Evolutionary conservation across 2,888 invertebrate genomes (phyloP), one percentile per base, ranked within the genome.

Genomic region (Sinhomidia bicolor): DNA sequence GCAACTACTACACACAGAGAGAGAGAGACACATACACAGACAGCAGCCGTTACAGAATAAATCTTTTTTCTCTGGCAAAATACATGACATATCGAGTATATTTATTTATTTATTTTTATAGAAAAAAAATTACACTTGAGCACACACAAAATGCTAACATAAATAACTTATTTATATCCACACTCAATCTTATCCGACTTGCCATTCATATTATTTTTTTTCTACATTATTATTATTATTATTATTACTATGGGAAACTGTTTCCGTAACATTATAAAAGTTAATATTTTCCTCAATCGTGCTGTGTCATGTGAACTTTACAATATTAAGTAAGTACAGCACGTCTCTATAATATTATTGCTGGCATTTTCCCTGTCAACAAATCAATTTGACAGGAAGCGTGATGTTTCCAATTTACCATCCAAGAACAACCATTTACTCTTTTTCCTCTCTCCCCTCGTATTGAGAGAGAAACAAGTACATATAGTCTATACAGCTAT

Each of bases 381-480:
- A 88, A 88, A 88, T 88, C 88, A 88, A 83, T 88, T 76, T 83
- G 83, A 79, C 88, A 83, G 78, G 47, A 88, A 83, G 83, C 88
- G 88, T 88, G 88, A 88, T 88, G 88, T 88, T 88, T 83, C 83
- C 88, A 88, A 88, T 88, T 88, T 88, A 88, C 54, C 20, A 60
- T 51, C 41, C 44, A 62, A 44, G 41, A 87, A 76, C 74, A 87
- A 65, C 79, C 78, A 88, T 74, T 82, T 82, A 71, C 71, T 44
- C 47, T 44, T 23, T 47, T 47, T 6, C 62, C 1, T 32, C 32
- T 32, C 12, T 17, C 6, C 32, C 14, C n/a, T n/a, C n/a, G n/a
- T n/a, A n/a, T n/a, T n/a, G n/a, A 47, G 10, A 12, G 47, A 41
- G 17, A 32, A 65, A 29, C 32, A 44, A 44, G n/a, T n/a, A n/a